Evolutionary conservation across 2,113 vertebrate species (phyloP), one percentile per base, ranked within the genome.

Genomic region (Malaclemys terrapin): DNA sequence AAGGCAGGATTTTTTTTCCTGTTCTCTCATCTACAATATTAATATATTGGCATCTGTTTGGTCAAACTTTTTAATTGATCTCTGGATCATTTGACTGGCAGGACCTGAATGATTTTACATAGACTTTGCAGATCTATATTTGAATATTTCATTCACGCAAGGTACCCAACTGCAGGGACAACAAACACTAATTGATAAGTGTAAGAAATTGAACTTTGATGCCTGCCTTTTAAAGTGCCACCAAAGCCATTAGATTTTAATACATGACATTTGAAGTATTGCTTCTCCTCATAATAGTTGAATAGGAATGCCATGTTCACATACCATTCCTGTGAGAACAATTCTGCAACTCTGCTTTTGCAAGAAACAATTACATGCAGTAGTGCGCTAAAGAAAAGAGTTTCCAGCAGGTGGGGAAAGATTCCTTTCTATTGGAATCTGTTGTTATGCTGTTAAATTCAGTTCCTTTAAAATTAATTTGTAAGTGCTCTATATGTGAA

Each of bases 301-400:
- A 89, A 86, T 0, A 4, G 0, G 49, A 56, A 17, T 1, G 0
- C 13, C 8, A 56, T 72, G 19, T 59, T 83, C 24, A 35, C 20
- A 10, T 31, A 85, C 22, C 14, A 53, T 19, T 82, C 85, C 7
- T 75, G 53, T 1, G 45, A 89, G 17, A 76, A 56, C 85, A 82
- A 52, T 6, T 54, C 50, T 42, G 5, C 1, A 90, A 10, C 17
- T 85, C 5, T 56, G 80, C 50, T 45, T 82, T 47, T 83, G 8
- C 25, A 56, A 38, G 17, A 72, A 38, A 50, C 17, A 57, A 57
- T 56, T 38, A 19, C 35, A 14, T 45, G 17, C 16, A 59, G 14
- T 31, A 31, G 25, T 57, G 42, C 29, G 14, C 25, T 54, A 45
- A 59, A 53, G 22, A 16, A 42, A 59, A 59, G 11, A 42, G 16